phyloP scores from a whole-genome alignment of 2,888 invertebrate species.

The Proisotoma minuta region DNA sequence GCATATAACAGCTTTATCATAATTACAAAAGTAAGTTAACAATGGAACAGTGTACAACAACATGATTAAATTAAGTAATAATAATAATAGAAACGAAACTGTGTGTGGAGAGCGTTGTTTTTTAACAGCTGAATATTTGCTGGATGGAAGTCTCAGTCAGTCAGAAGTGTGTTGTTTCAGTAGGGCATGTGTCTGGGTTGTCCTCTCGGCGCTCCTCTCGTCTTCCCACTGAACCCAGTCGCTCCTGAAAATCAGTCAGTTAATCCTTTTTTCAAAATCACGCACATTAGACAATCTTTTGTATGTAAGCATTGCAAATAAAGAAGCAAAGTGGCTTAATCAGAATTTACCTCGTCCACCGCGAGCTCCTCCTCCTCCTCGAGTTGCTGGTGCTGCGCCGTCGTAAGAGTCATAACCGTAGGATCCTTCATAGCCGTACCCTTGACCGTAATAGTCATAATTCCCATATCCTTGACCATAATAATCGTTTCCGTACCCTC shows the following conservation, averaged over 20 bases:
- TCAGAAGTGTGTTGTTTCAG: constrained; percentile 36
- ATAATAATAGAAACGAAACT: not conserved
- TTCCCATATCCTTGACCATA: constrained; percentile 48
- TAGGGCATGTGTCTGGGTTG: constrained; percentile 47
- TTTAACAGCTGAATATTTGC: not conserved
- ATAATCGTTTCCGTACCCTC: constrained; percentile 48
- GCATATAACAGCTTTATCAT: too few species aligned
- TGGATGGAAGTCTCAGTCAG: constrained; percentile 36
- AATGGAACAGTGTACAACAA: too few species aligned
- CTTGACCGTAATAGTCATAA: constrained; percentile 39
- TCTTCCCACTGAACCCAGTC: constrained; percentile 45
- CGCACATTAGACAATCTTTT: constrained; percentile 27
- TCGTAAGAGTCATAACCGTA: constrained; percentile 60
- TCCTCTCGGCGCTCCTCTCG: constrained; percentile 44
- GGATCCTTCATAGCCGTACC: constrained; percentile 40
- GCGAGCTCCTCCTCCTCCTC: constrained; percentile 39
- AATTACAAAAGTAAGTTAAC: too few species aligned
- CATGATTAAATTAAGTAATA: constrained; percentile 7
- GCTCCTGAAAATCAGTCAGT: constrained; percentile 43
- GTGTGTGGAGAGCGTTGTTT: constrained; percentile 33
- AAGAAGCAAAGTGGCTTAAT: constrained; percentile 42
- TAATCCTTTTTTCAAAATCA: constrained; percentile 45
- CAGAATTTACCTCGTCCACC: constrained; percentile 45
- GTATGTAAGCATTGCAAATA: constrained; percentile 37
- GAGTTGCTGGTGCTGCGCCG: constrained; percentile 49